A percentile compares a stretch with the other conserved stretches of the same genome.
Evolutionary conservation across 2,113 vertebrate genomes (phyloP).

Genomic region (Pipra filicauda): DNA sequence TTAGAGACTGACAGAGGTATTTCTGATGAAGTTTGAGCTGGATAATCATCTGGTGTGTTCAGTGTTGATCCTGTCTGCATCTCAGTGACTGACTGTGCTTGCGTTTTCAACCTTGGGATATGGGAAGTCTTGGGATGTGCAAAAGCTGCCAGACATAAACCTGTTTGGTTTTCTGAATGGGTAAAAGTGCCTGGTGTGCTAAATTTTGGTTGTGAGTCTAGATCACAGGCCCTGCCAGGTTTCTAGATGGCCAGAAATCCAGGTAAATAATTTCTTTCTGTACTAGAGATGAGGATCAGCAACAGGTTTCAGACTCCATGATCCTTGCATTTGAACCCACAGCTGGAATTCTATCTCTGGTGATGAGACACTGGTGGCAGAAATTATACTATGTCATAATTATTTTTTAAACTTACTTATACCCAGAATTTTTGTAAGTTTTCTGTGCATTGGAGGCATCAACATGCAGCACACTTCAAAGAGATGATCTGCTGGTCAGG

Average conservation of each 20-base stretch:
- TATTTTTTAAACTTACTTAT: not conserved
- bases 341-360: not conserved
- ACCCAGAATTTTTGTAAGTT: not conserved
- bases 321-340: not conserved
- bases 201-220: not conserved
- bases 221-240: not conserved
- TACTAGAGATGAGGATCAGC: not conserved
- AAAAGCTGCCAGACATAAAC: not conserved
- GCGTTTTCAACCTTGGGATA: not conserved
- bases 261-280: not conserved
- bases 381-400: not conserved
- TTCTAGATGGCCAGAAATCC: not conserved
- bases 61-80: not conserved
- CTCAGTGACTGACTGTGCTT: not conserved
- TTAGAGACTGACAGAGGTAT: not conserved
- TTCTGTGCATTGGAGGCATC: not conserved
- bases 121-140: not conserved
- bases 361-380: not conserved
- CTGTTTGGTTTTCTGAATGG: not conserved
- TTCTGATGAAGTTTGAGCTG: not conserved
- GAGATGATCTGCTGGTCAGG: not conserved
- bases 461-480: not conserved
- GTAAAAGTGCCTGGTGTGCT: not conserved
- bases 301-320: accelerated
- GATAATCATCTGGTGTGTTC: not conserved